Conservation (phyloP, 2,113 vertebrate genomes). For the Phalacrocorax aristotelis region DNA sequence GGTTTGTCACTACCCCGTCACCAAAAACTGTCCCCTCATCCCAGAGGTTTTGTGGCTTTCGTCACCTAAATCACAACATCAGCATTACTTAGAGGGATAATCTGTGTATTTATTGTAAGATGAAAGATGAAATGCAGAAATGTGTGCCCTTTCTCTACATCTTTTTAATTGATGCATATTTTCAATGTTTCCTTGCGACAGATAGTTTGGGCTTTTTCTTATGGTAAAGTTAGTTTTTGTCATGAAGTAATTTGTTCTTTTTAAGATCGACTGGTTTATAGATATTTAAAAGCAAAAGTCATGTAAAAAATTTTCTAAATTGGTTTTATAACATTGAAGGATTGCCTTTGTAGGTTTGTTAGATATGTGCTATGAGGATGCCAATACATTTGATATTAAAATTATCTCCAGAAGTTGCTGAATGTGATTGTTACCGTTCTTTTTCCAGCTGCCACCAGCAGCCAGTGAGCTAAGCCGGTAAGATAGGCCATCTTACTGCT, state of each 20-base stretch:
- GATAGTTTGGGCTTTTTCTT: background rate
- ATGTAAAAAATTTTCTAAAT: conserved; percentile 20
- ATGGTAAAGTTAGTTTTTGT: background rate
- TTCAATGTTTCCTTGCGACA: background rate
- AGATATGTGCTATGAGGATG: conserved; percentile 42
- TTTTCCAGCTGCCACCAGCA: background rate
- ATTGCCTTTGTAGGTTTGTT: conserved; percentile 55
- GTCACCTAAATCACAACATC: background rate
- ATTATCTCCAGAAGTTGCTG: conserved; percentile 37
- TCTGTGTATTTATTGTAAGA: background rate
- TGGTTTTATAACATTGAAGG: conserved; percentile 43
- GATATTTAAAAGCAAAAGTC: conserved; percentile 25
- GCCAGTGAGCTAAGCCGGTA: background rate
- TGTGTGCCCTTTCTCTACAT: background rate
- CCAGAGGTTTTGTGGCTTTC: background rate
- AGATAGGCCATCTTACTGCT: background rate
- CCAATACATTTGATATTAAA: conserved; percentile 73
- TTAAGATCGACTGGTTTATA: conserved; percentile 45
- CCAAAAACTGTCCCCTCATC: background rate
- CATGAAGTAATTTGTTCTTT: background rate
- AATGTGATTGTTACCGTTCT: background rate
- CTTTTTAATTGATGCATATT: background rate
- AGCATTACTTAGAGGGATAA: background rate
- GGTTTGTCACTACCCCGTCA: background rate
- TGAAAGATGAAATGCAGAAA: background rate